Base-by-base conservation (phyloP, 2,888 invertebrate genomes). In the Mythimna lalbum region DNA sequence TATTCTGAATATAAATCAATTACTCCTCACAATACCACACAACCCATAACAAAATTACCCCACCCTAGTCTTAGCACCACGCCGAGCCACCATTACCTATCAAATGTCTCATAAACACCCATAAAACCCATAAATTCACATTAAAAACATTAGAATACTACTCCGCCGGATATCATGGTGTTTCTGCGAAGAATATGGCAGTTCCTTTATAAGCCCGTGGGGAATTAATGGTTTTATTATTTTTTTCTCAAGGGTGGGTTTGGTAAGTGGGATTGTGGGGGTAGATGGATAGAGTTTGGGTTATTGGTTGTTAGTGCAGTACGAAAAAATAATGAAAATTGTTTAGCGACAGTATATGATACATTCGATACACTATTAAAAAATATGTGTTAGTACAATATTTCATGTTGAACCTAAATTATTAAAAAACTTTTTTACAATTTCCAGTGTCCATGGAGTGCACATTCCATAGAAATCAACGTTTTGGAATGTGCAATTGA, bases 101-200 rank as follows among this genome's bases (percentile, higher is more conserved):
- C 77, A 75, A 87, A 89, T 85, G 80, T 71, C 86, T 87, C 90
- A 90, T 91, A 88, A 89, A 87, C 56, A 82, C 71, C 88, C 88
- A 89, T 90, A 91, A 91, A 92, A 88, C 86, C 89, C 86, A 86
- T 91, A 76, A 90, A 90, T 91, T 88, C 90, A 87, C 90, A 90
- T 92, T 92, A 92, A 89, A 87, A 90, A 91, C 89, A 90, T 91
- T 90, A 92, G 87, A 88, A 84, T 85, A 80, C 73, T 78, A 80
- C 82, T 76, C 77, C 80, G 63, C 59, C 61, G 69, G 81, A 71
- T 76, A 68, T 55, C 63, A 52, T 66, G 63, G 64, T 64, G 70
- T 64, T 21, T 65, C 57, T 73, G 23, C 63, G 72, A 64, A 31
- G 75, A 73, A 79, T 63, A 62, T 65, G 61, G 78, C 80, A 87